Base-by-base conservation (phyloP, 2,797 vertebrate genomes). In the Peromyscus aztecus region DNA sequence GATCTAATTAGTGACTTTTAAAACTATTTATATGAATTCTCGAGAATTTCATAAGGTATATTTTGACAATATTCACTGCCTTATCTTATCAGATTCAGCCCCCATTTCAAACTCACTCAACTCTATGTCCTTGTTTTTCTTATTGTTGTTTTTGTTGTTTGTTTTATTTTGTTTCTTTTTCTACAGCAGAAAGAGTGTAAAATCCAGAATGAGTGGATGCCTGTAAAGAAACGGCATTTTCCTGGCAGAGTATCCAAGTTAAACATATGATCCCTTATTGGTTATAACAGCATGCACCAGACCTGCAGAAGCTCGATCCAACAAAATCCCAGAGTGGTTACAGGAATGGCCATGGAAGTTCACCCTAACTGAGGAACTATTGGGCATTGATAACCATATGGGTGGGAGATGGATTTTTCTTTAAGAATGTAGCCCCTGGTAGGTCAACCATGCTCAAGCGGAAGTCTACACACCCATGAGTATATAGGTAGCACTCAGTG, bases 181-280 rank as follows among this genome's bases (percentile, higher is more conserved):
- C 40, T 65, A 12, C 12, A 46, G 2, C 81, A 63, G 59, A 65
- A 83, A 46, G 5, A 65, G 43, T 46, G 4, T 65, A 65, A 65
- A 27, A 65, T 9, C 5, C 10, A 12, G 59, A 63, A 16, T 61
- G 14, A 59, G 27, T 43, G 0, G 14, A 46, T 31, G 29, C 17
- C 40, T 46, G 2, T 6, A 65, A 46, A 46, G 40, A 29, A 17
- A 43, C 1, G 34, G 9, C 17, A 31, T 84, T 31, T 84, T 65
- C 9, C 8, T 61, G 14, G 34, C 16, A 46, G 2, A 11, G 8
- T 11, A 12, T 5, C 8, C 2, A 11, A 65, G 37, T 65, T 34
- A 65, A 29, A 13, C n/a, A 61, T 83, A 10, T 29, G 11, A 40
- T 16, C 4, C 16, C 0, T 0, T 2, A 6, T 21, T 6, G 16